Base-by-base conservation (phyloP, 2,888 invertebrate species). In the Lasioglossum vierecki region DNA sequence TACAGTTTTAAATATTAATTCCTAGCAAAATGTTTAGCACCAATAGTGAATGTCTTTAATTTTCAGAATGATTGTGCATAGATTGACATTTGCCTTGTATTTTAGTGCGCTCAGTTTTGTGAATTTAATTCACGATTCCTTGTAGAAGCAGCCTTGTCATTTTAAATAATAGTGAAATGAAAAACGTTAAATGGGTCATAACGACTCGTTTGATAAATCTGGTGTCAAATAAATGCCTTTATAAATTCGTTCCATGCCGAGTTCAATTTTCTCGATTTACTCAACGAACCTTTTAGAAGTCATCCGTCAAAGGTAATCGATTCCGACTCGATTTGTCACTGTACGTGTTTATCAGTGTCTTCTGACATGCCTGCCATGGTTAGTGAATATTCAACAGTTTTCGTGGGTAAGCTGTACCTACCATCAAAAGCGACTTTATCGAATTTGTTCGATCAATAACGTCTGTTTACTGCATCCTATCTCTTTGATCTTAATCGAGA, bases 331-430 rank as follows among this genome's bases (percentile, higher is more conserved):
- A 83, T 83, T 84, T 75, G 79, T 85, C 77, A 46, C 63, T 75
- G 76, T 74, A 72, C 63, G 68, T 82, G 84, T 84, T 81, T 88
- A 84, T 84, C 72, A 60, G n/a, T 44, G 83, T 35, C 76, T 35
- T 49, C 46, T 46, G 78, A 35, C 82, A 39, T 57, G 75, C 57
- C 80, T 49, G 46, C 44, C 84, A 30, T 81, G 77, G 71, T 72
- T 68, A 60, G 76, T 87, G 85, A 90, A 90, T 90, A 89, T 88
- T 88, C 92, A 88, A 88, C 87, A 87, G 85, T 66, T 84, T 86
- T 77, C 83, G 85, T 60, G 73, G 82, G 44, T 57, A 60, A 60
- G 68, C 30, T 71, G 77, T 49, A 83, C n/a, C 76, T 72, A 63
- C 76, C 73, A 74, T 39, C 75, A 53, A 63, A 75, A 77, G 68